A percentile compares a stretch with the other conserved stretches of the same genome.
These are phyloP conservation scores for Cirrhinus mrigala DNA, from an alignment of 2,797 vertebrate genomes.

Conservation along the genomic window DNA sequence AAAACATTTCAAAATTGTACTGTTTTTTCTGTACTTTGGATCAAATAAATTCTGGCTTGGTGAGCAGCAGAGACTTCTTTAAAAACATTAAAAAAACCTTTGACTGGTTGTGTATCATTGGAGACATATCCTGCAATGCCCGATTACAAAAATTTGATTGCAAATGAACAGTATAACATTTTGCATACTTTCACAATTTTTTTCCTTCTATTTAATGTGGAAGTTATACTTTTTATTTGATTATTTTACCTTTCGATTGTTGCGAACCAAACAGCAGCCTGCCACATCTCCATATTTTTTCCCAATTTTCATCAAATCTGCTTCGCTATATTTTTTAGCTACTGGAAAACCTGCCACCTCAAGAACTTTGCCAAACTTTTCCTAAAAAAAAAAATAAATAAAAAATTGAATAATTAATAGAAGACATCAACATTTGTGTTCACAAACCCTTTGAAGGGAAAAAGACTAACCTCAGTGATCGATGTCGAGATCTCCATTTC, in stretches of 20 bases:
- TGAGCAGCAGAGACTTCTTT: no score
- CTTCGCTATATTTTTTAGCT: constrained; percentile 52
- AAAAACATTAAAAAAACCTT: no score
- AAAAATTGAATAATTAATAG: not conserved
- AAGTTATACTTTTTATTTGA: not conserved
- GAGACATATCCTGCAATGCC: no score
- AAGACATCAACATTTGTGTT: not conserved
- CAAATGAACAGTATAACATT: not conserved
- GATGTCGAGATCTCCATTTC: constrained; percentile 1
- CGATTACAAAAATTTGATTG: not conserved
- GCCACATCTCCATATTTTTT: constrained; percentile 62
- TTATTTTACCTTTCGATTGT: constrained; percentile 55
- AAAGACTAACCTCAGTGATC: constrained; percentile 38
- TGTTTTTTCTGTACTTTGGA: no score
- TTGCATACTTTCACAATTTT: not conserved
- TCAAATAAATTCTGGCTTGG: no score
- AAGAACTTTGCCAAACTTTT: constrained; percentile 19
- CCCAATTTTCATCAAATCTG: constrained; percentile 62
- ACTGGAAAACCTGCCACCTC: constrained; percentile 43
- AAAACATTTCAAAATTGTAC: no score
- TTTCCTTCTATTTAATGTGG: not conserved
- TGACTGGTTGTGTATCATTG: no score
- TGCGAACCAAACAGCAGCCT: constrained; percentile 58
- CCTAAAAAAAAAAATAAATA: not conserved
- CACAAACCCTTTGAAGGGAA: not conserved